Evolutionary conservation across 2,113 vertebrate species (phyloP).

Genomic region (Calidris pygmaea): DNA sequence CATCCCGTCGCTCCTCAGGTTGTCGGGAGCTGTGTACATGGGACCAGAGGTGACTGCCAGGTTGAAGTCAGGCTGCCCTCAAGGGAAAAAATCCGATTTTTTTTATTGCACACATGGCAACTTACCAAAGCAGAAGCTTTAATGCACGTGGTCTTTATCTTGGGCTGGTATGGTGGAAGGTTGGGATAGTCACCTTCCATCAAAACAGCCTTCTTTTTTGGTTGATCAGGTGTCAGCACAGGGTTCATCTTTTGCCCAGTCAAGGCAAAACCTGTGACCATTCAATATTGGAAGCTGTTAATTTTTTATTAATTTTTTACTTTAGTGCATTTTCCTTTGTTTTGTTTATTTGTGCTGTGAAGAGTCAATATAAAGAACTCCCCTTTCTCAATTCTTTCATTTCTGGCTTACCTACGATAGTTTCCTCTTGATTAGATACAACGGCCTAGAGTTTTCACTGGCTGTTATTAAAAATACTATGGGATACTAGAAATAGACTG

Average conservation of each 20-base stretch:
- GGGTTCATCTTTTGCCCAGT: neutral
- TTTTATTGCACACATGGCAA: rapidly evolving
- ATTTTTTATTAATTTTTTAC: neutral
- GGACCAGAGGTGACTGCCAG: neutral
- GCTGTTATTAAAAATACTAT: neutral
- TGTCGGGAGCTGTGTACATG: rapidly evolving
- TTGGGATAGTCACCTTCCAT: neutral
- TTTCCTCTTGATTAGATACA: neutral
- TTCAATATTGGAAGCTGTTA: neutral
- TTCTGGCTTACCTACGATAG: neutral
- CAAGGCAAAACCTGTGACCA: neutral
- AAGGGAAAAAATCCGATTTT: rapidly evolving
- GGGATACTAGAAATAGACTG: neutral
- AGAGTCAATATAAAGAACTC: neutral
- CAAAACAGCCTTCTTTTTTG: neutral
- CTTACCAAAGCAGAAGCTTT: neutral
- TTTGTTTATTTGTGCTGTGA: neutral
- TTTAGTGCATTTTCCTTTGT: neutral
- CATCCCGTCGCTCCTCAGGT: neutral
- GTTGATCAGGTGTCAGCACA: neutral
- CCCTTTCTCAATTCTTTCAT: rapidly evolving
- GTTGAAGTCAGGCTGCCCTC: neutral
- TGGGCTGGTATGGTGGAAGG: neutral
- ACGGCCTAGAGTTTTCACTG: neutral
- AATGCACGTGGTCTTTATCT: too few relatives aligned